Conservation (phyloP, 2,797 vertebrate species). For the Siniperca scherzeri region DNA sequence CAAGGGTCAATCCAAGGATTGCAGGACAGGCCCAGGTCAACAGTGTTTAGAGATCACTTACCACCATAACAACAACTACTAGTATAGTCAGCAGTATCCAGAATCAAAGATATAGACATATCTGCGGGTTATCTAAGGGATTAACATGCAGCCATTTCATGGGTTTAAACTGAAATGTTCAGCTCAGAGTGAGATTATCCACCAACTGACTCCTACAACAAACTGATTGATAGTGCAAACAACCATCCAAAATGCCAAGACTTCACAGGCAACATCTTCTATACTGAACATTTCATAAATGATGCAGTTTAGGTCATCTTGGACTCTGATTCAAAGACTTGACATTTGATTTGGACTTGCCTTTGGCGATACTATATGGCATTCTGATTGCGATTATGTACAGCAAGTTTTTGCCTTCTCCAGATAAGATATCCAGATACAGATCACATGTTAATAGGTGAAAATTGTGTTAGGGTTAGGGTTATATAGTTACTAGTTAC, state of each 20-base stretch:
- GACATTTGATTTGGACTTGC: background rate
- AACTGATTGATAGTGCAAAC: too few relatives aligned
- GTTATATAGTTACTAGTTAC: too few relatives aligned
- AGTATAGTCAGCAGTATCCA: background rate
- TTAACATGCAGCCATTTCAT: background rate
- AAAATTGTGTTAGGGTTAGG: too few relatives aligned
- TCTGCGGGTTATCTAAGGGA: background rate
- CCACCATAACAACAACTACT: conserved; percentile 36
- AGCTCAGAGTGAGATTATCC: background rate
- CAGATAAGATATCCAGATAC: too few relatives aligned
- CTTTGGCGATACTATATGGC: too few relatives aligned
- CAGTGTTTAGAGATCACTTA: conserved; percentile 37
- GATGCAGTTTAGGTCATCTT: background rate
- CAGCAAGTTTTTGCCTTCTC: too few relatives aligned
- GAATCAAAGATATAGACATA: background rate
- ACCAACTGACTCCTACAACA: background rate
- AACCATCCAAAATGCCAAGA: too few relatives aligned
- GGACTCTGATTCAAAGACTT: background rate
- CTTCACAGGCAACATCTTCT: too few relatives aligned
- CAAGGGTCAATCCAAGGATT: conserved; percentile 43
- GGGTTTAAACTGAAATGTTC: background rate
- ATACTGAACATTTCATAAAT: background rate
- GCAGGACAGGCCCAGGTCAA: conserved; percentile 20
- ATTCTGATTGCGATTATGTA: too few relatives aligned
- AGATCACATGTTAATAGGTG: too few relatives aligned